Evolutionary conservation across 2,113 vertebrate genomes (phyloP).

Genomic region (Nesoenas mayeri): DNA sequence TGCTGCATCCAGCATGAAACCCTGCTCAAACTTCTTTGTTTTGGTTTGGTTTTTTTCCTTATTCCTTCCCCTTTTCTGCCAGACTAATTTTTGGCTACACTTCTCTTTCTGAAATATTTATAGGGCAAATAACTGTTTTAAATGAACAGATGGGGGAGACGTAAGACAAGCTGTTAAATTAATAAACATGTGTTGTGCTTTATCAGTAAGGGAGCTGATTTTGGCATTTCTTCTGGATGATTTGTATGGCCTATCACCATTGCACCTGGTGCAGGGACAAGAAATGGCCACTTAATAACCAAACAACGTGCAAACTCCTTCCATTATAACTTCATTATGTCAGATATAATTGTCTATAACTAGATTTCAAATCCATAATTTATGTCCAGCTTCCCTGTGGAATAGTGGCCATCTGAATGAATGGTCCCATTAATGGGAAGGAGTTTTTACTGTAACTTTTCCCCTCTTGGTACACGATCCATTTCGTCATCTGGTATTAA

Average conservation of each 20-base stretch:
- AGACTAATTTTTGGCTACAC: conserved; percentile 60
- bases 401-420: conserved; percentile 75
- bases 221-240: conserved; percentile 78
- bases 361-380: conserved; percentile 85
- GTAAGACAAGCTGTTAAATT: conserved; percentile 81
- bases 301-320: conserved; percentile 85
- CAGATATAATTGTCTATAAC: conserved; percentile 87
- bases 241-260: conserved; percentile 81
- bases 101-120: conserved; percentile 73
- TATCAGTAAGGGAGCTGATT: conserved; percentile 76
- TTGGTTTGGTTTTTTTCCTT: too few species aligned
- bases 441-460: conserved; percentile 71
- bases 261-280: conserved; percentile 81
- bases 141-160: conserved; percentile 78
- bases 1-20: background rate
- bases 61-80: background rate
- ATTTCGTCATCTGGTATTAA: conserved; percentile 60
- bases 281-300: conserved; percentile 88
- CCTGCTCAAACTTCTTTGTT: background rate
- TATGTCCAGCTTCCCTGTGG: conserved; percentile 74
- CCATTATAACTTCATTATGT: conserved; percentile 90
- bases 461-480: conserved; percentile 6
- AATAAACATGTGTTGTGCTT: conserved; percentile 77
- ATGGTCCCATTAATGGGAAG: conserved; percentile 74
- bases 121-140: conserved; percentile 73